Evolutionary conservation across 2,888 invertebrate species (phyloP).

Genomic region (Drosophila incognita): DNA sequence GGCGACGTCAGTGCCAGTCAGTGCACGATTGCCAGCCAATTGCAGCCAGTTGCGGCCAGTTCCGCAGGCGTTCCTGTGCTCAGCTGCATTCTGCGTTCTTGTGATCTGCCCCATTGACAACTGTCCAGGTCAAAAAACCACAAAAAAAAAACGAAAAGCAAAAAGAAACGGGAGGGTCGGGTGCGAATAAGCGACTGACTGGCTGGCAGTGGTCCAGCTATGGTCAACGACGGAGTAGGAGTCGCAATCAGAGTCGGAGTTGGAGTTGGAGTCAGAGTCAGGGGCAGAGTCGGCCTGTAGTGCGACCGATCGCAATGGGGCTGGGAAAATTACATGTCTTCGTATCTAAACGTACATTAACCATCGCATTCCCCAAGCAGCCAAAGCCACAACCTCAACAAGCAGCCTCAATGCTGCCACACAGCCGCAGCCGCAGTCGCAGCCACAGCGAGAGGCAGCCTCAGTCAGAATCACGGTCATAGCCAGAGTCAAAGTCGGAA

Average conservation of each 20-base stretch:
- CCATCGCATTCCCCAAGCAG: constrained; percentile 69
- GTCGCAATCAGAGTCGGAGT: constrained; percentile 9
- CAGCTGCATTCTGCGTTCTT: constrained; percentile 43
- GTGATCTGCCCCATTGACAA: constrained; percentile 67
- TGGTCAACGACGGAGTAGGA: constrained; percentile 7
- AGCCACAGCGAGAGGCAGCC: background rate
- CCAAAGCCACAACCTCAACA: constrained; percentile 4
- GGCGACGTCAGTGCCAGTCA: constrained; percentile 16
- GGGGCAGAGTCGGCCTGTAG: constrained; percentile 4
- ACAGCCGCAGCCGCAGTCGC: background rate
- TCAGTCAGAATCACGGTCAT: background rate
- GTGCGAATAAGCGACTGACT: constrained; percentile 47
- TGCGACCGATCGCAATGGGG: constrained; percentile 50
- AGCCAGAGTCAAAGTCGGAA: background rate
- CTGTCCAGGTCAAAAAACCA: constrained; percentile 48
- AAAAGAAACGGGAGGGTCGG: constrained; percentile 14
- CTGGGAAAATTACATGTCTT: constrained; percentile 78
- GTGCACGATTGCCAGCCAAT: constrained; percentile 10
- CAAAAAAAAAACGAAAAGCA: background rate
- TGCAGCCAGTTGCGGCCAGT: constrained; percentile 9
- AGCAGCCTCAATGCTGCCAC: background rate
- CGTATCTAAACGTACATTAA: constrained; percentile 80
- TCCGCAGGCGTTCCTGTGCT: constrained; percentile 50
- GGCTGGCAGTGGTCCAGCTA: constrained; percentile 21
- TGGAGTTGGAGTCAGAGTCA: background rate